Evolutionary conservation across 2,113 vertebrate species (phyloP).

Genomic region (Corynorhinus townsendii): DNA sequence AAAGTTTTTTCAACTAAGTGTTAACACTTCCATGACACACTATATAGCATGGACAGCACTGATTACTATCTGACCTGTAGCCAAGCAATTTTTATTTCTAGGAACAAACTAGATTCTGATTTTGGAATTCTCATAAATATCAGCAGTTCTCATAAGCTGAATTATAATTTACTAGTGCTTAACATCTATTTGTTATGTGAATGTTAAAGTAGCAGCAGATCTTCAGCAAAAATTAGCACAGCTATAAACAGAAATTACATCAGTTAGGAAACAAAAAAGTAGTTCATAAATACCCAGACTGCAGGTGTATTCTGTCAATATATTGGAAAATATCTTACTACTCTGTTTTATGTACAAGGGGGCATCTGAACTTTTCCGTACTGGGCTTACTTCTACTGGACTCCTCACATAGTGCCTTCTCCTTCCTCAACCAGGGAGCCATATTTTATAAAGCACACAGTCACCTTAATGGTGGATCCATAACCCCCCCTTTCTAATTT

Average conservation of each 20-base stretch:
- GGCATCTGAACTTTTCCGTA: neutral
- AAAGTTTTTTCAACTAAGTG: neutral
- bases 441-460: neutral
- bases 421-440: neutral
- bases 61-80: neutral
- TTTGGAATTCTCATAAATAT: neutral
- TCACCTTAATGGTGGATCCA: neutral
- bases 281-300: neutral
- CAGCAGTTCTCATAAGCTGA: neutral
- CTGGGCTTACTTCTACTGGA: neutral
- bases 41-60: neutral
- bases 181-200: neutral
- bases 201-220: neutral
- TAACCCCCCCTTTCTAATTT: neutral
- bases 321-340: neutral
- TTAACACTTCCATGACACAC: neutral
- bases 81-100: neutral
- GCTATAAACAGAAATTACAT: neutral
- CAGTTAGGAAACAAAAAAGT: neutral
- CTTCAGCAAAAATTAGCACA: neutral
- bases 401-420: neutral
- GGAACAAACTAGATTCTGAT: neutral
- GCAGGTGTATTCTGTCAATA: neutral
- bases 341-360: neutral
- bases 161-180: neutral